Evolutionary conservation across 2,113 vertebrate species (phyloP).

Genomic region (Ptilorrhoa leucosticta): DNA sequence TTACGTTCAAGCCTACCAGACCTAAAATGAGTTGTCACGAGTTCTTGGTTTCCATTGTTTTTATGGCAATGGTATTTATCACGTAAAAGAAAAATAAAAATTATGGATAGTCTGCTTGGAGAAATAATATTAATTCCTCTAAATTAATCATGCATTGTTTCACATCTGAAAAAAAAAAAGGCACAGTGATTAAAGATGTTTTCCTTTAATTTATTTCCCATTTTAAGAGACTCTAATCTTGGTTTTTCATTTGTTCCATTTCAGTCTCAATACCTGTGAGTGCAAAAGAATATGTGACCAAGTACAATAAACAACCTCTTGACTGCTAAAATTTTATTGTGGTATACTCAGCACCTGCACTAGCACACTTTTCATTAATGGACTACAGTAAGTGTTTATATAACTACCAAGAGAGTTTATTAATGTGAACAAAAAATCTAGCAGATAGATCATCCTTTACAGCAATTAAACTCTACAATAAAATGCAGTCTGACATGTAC

Average conservation of each 20-base stretch:
- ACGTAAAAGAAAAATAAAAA: not conserved
- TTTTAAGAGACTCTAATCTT: not conserved
- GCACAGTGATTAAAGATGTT: not conserved
- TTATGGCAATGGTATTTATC: conserved; percentile 45
- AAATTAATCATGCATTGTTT: not conserved
- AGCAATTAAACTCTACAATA: conserved; percentile 31
- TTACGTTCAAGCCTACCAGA: conserved; percentile 47
- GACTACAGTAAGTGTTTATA: conserved; percentile 48
- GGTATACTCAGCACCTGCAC: conserved; percentile 38
- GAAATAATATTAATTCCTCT: not conserved
- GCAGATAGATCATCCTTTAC: conserved; percentile 9
- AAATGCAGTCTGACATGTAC: not conserved
- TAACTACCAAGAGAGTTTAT: conserved; percentile 36
- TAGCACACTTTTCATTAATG: conserved; percentile 16
- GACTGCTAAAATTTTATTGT: conserved; percentile 24
- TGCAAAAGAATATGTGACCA: not conserved
- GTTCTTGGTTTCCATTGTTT: conserved; percentile 34
- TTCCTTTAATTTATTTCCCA: not conserved
- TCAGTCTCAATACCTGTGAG: not conserved
- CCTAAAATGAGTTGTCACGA: conserved; percentile 54
- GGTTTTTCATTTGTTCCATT: not conserved
- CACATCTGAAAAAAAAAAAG: not conserved
- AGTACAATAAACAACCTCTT: conserved; percentile 21
- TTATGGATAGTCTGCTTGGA: not conserved
- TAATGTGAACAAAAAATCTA: conserved; percentile 24